These are phyloP conservation scores for Saturnia japonica DNA, from an alignment of 2,888 invertebrate genomes.

Conservation along the genomic window DNA sequence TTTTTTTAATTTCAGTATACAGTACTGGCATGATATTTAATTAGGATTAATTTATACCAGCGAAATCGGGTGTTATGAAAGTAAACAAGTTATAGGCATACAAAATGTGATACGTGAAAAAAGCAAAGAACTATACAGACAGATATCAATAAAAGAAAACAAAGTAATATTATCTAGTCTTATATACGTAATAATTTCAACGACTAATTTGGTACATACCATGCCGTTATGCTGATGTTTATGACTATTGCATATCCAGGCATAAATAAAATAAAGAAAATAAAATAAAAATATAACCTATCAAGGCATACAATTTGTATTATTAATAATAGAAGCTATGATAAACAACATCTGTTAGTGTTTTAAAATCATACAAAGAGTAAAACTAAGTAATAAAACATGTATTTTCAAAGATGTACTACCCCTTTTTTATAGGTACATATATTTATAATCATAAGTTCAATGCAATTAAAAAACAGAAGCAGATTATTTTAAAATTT, in stretches of 20 bases:
- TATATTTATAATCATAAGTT: neutral
- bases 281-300: conserved; percentile 37
- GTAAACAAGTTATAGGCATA: neutral
- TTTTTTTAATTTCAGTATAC: no score
- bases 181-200: conserved; percentile 11
- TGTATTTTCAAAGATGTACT: neutral
- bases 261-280: conserved; percentile 56
- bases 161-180: neutral
- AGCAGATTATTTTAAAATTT: neutral
- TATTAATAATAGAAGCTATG: neutral
- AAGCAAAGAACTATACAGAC: neutral
- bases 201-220: conserved; percentile 52
- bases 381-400: neutral
- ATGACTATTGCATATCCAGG: conserved; percentile 60
- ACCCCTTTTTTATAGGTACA: neutral
- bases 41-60: neutral
- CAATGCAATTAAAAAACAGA: neutral
- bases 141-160: neutral
- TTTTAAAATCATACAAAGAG: no score
- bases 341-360: no score
- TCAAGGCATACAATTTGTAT: neutral
- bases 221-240: conserved; percentile 40
- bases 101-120: neutral
- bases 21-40: no score
- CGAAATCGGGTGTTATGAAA: neutral